Evolutionary conservation across 2,797 vertebrate species (phyloP).

Genomic region (Onychomys leucogaster): DNA sequence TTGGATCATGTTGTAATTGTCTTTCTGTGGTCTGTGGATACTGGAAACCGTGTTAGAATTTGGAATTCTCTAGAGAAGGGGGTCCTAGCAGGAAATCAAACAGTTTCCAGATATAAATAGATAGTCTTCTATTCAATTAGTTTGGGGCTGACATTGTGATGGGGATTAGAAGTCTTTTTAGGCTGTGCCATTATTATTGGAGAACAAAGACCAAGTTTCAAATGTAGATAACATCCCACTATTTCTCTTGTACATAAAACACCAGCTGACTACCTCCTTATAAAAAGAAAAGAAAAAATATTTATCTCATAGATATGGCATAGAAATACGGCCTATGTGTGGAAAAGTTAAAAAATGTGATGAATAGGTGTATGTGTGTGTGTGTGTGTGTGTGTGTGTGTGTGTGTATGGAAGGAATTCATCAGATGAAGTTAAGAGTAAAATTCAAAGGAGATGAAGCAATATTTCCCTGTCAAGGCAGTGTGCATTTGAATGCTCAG

Average conservation of each 20-base stretch:
- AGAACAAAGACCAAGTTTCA: neutral
- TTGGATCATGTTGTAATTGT: neutral
- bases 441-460: conserved; percentile 50
- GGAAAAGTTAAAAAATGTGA: conserved; percentile 41
- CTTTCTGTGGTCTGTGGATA: neutral
- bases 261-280: neutral
- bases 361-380: neutral
- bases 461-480: conserved; percentile 40
- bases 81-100: neutral
- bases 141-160: neutral
- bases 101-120: neutral
- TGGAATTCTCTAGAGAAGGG: conserved; percentile 3
- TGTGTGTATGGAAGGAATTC: neutral
- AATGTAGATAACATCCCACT: neutral
- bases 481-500: neutral
- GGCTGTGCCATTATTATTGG: neutral
- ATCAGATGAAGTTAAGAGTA: conserved; percentile 44
- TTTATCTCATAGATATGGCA: neutral
- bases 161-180: neutral
- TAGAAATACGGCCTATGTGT: conserved; percentile 48
- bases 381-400: neutral
- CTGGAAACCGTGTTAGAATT: neutral
- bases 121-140: neutral
- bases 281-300: neutral
- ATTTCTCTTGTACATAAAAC: neutral